phyloP scores from a whole-genome alignment of 2,888 invertebrate species.

The Lepidocyrtoides sp. region DNA sequence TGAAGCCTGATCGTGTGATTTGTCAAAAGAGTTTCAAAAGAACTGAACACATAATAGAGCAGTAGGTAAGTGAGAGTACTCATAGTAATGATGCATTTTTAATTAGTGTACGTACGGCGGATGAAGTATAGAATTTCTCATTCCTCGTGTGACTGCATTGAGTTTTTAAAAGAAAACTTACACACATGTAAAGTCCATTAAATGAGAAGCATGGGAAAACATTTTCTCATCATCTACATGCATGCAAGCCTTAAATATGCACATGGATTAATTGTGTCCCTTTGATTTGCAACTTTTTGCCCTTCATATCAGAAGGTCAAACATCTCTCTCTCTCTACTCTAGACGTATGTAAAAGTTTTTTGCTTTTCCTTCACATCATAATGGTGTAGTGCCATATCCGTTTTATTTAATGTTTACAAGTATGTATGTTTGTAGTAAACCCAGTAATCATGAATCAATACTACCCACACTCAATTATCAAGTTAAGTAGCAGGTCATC shows the following conservation, averaged over 20 bases:
- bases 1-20: background rate
- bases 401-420: slow-evolving; percentile 10
- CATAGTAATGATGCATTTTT: background rate
- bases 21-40: slow-evolving; percentile 26
- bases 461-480: background rate
- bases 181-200: background rate
- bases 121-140: slow-evolving; percentile 25
- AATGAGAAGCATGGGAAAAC: background rate
- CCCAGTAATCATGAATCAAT: too few species aligned
- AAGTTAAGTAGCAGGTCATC: background rate
- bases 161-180: slow-evolving; percentile 5
- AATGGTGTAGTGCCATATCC: slow-evolving; percentile 1
- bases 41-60: slow-evolving; percentile 29
- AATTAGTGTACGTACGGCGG: background rate
- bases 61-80: slow-evolving; percentile 23
- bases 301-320: background rate
- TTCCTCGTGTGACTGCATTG: background rate
- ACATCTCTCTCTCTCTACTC: background rate
- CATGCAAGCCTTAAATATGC: background rate
- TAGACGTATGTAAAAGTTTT: background rate
- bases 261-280: background rate
- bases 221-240: slow-evolving; percentile 37
- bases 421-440: background rate
- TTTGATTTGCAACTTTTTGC: background rate
- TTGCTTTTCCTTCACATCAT: background rate